Evolutionary conservation across 2,113 vertebrate species (phyloP).

Genomic region (Tursiops truncatus): DNA sequence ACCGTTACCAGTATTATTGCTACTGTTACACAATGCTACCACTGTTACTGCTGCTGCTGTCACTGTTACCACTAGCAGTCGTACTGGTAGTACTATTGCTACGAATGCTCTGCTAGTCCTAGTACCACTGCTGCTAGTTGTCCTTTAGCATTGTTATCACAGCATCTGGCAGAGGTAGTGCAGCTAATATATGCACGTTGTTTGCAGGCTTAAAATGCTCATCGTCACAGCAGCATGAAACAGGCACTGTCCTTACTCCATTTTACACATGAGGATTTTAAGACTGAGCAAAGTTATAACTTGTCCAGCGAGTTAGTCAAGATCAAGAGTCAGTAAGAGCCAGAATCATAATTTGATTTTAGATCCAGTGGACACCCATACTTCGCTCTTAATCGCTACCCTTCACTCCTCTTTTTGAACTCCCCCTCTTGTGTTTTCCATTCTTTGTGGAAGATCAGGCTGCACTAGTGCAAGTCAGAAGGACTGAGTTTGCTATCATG

Average conservation of each 20-base stretch:
- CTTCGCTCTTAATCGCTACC: neutral
- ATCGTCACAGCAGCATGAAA: neutral
- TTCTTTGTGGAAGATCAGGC: neutral
- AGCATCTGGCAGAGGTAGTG: neutral
- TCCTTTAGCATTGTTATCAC: neutral
- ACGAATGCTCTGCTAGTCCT: fast-evolving
- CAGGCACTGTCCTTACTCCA: neutral
- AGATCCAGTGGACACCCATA: neutral
- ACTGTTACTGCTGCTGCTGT: neutral
- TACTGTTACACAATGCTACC: neutral
- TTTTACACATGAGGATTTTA: neutral
- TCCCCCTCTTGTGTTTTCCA: neutral
- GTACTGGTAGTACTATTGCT: too few relatives aligned
- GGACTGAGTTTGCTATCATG: fast-evolving
- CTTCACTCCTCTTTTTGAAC: neutral
- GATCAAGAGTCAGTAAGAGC: neutral
- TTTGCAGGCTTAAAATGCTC: neutral
- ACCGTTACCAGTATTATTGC: neutral
- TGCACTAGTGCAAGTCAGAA: neutral
- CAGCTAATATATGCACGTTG: fast-evolving
- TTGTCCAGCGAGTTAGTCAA: neutral
- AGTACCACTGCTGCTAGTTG: neutral
- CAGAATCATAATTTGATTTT: neutral
- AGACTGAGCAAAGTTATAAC: neutral
- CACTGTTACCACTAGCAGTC: too few relatives aligned